Base-by-base conservation (phyloP, 1,140 invertebrate species). In the Drosophila busckii region DNA sequence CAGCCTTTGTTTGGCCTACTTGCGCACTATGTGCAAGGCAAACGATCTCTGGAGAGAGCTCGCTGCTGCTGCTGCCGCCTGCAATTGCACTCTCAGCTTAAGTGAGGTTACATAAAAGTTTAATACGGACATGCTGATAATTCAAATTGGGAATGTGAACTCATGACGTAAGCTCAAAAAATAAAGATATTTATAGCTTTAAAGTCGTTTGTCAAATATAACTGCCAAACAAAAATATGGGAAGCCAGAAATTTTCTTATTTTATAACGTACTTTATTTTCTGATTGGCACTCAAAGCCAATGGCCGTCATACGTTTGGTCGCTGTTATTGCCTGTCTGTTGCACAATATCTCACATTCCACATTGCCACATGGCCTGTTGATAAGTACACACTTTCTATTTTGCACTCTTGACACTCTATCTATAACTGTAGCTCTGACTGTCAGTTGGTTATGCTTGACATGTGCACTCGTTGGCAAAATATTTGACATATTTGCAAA, bases 311-410 rank as follows among this genome's bases (percentile, higher is more conserved):
- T 8, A 32, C 10, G 22, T 34, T 13, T 29, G 16, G 26, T 10
- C 32, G 10, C 4, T 40, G 15, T 10, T 17, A 19, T 13, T 15
- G 55, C 56, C 63, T 56, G 70, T 56, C 70, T 62, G 56, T 76
- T 61, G 58, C 46, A 9, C 25, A 45, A 32, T 53, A 61, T 56
- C 58, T 78, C 45, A 45, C 52, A 78, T 78, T 70, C n/a, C n/a
- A n/a, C n/a, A n/a, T n/a, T n/a, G n/a, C n/a, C n/a, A n/a, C 78
- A 76, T 76, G 78, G 62, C 55, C 62, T 37, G 56, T 78, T 66
- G 61, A 58, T 66, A 41, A 22, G 15, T 35, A 16, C 23, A 37
- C 41, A 35, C 42, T 29, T 45, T 5, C n/a, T n/a, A n/a, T n/a
- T n/a, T n/a, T 12, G n/a, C 6, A 22, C 34, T 22, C n/a, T 12